phyloP scores from a whole-genome alignment of 2,797 vertebrate genomes.

The Lophotriccus pileatus region DNA sequence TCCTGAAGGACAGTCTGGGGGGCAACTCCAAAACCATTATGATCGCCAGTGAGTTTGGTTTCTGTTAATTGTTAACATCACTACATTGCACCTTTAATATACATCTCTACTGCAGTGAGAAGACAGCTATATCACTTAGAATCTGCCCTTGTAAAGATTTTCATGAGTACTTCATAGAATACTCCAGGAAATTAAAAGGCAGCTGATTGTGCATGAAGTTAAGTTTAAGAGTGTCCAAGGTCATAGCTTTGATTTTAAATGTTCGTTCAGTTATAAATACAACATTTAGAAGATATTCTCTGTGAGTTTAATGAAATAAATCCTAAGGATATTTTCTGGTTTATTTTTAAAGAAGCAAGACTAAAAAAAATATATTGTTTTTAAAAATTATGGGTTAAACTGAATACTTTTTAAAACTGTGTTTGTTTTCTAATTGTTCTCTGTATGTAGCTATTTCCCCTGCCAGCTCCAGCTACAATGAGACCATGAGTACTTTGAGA shows the following conservation, averaged over 20 bases:
- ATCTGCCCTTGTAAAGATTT: neutral
- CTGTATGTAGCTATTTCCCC: slow-evolving; percentile 88
- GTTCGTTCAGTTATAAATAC: neutral
- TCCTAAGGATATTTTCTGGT: neutral
- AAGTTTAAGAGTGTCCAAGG: neutral
- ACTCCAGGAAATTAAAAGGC: neutral
- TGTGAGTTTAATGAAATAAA: neutral
- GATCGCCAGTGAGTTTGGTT: slow-evolving; percentile 89
- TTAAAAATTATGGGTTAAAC: neutral
- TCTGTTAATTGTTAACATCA: neutral
- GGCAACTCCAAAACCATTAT: slow-evolving; percentile 98
- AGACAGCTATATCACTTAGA: neutral
- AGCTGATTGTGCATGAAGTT: neutral
- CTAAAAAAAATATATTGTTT: neutral
- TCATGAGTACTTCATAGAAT: neutral
- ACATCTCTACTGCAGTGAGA: neutral
- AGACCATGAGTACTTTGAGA: slow-evolving; percentile 95
- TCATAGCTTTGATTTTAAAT: neutral
- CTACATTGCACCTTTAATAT: neutral
- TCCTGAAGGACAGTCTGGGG: slow-evolving; percentile 95
- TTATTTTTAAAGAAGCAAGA: neutral
- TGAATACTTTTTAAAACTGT: neutral
- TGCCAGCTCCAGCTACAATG: slow-evolving; percentile 89
- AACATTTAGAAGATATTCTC: neutral
- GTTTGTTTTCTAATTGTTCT: slow-evolving; percentile 19